These are phyloP conservation scores for Nothoprocta pentlandii DNA, from an alignment of 2,113 vertebrate species.

Conservation along the genomic window DNA sequence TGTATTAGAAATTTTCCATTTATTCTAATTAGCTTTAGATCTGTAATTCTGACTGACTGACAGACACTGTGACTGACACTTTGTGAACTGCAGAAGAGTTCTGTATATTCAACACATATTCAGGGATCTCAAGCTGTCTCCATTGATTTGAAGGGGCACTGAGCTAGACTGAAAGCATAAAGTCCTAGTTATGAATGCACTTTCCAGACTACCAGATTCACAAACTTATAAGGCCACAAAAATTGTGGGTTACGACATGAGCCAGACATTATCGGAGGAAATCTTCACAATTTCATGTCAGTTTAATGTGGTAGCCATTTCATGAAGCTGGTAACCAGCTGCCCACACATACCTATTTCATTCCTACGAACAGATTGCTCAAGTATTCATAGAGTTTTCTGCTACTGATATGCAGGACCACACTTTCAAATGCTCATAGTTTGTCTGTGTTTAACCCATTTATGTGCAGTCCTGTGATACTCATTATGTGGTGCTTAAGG, in stretches of 20 bases:
- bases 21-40: not conserved
- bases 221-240: not conserved
- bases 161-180: not conserved
- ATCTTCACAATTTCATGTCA: not conserved
- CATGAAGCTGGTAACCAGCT: not conserved
- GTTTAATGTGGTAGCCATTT: not conserved
- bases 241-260: not conserved
- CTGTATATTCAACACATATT: not conserved
- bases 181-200: not conserved
- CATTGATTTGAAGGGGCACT: not conserved
- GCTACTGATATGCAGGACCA: not conserved
- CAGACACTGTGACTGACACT: not conserved
- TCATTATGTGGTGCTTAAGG: not conserved
- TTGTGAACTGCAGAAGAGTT: not conserved
- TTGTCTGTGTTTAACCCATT: not conserved
- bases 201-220: not conserved
- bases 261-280: not conserved
- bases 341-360: not conserved
- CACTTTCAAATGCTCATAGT: not conserved
- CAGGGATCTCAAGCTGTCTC: not conserved
- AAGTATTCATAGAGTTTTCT: not conserved
- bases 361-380: not conserved
- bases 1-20: not conserved
- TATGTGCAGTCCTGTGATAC: rapidly evolving
- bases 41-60: not conserved